Conservation (phyloP, 2,888 invertebrate species). For the Cheilosia variabilis region DNA sequence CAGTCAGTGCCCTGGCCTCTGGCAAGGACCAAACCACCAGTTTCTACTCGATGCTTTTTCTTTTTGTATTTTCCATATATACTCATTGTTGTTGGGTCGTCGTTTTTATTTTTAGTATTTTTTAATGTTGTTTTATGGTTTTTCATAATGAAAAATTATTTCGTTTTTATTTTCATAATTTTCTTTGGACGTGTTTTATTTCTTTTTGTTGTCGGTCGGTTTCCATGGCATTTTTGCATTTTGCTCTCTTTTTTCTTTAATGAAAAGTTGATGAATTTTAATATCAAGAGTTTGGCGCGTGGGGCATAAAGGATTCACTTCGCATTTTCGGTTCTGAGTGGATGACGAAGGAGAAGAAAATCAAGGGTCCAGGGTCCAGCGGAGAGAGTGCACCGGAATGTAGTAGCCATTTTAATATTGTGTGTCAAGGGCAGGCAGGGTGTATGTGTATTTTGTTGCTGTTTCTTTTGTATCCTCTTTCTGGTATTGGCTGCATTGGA, state of each 20-base stretch:
- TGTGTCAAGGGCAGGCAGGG: conserved; percentile 34
- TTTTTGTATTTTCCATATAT: neutral
- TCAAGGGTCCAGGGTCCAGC: conserved; percentile 5
- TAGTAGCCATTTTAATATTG: conserved; percentile 4
- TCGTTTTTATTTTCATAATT: conserved; percentile 72
- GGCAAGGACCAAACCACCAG: conserved; percentile 45
- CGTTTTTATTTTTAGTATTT: conserved; percentile 39
- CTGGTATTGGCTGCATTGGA: conserved; percentile 8
- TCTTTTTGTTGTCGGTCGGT: conserved; percentile 14
- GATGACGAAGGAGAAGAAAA: conserved; percentile 14
- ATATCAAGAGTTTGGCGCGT: conserved; percentile 25
- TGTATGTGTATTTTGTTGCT: neutral
- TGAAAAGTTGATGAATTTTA: conserved; percentile 74
- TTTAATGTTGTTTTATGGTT: conserved; percentile 74
- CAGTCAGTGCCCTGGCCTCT: conserved; percentile 58
- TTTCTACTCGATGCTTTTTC: neutral
- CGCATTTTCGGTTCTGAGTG: conserved; percentile 32
- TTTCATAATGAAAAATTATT: conserved; percentile 73
- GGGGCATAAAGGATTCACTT: conserved; percentile 51
- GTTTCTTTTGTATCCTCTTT: neutral
- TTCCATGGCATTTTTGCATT: conserved; percentile 39
- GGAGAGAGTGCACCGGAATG: conserved; percentile 8
- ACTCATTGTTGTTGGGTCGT: conserved; percentile 38
- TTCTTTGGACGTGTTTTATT: conserved; percentile 24
- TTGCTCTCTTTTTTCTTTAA: conserved; percentile 41